A percentile compares a stretch with the other conserved stretches of the same genome.
These are phyloP conservation scores for Cyrtodaria siliqua DNA, from an alignment of 2,888 invertebrate species.

Conservation along the genomic window DNA sequence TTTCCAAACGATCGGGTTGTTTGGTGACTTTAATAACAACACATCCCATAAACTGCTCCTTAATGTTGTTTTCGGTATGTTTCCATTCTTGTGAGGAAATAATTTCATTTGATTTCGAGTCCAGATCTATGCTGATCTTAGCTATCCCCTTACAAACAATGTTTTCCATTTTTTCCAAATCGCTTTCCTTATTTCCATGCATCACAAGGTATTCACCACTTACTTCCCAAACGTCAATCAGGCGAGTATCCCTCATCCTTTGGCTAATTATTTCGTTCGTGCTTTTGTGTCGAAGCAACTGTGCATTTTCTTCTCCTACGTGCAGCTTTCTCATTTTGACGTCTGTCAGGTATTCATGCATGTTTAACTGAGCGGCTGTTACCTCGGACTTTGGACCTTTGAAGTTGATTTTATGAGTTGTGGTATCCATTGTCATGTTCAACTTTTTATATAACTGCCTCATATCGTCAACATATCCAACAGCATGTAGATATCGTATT, in stretches of 20 bases:
- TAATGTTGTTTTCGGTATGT: slow-evolving; percentile 15
- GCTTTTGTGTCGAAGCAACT: slow-evolving; percentile 16
- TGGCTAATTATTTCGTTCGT: slow-evolving; percentile 10
- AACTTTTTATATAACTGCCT: slow-evolving; percentile 4
- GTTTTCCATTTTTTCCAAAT: slow-evolving; percentile 33
- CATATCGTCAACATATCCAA: slow-evolving; percentile 4
- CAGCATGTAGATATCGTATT: slow-evolving; percentile 6
- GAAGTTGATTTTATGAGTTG: not conserved
- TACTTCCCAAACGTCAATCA: slow-evolving; percentile 48
- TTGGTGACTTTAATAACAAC: slow-evolving; percentile 13
- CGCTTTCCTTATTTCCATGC: slow-evolving; percentile 20
- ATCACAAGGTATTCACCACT: slow-evolving; percentile 17
- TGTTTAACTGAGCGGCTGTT: slow-evolving; percentile 5
- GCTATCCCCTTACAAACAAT: slow-evolving; percentile 18
- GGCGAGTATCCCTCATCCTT: slow-evolving; percentile 1
- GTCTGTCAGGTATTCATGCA: slow-evolving; percentile 5
- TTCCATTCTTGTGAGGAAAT: slow-evolving; percentile 34
- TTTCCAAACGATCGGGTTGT: too few species aligned
- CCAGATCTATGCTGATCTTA: slow-evolving; percentile 23
- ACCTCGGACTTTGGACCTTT: slow-evolving; percentile 23
- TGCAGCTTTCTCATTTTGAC: slow-evolving; percentile 15
- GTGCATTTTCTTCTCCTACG: slow-evolving; percentile 17
- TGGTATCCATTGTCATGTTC: not conserved
- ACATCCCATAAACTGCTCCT: slow-evolving; percentile 26
- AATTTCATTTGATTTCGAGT: slow-evolving; percentile 16